Percentiles rank a stretch among this genome's conserved stretches.
Conservation (phyloP, 2,113 vertebrate genomes). For the Chamaetylas fuelleborni region DNA sequence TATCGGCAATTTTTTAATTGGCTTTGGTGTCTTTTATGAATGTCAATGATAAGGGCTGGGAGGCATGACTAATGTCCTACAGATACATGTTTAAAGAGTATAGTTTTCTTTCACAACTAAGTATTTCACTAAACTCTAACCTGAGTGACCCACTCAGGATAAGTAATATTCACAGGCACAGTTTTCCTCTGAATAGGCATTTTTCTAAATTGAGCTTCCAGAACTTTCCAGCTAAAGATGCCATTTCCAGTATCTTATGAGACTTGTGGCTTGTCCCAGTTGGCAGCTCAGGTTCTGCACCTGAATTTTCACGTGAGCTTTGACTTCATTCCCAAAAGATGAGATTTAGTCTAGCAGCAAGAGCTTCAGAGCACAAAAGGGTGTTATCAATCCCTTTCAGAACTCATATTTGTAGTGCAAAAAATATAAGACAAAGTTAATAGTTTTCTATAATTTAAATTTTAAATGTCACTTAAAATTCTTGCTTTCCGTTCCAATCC, state of each 20-base stretch:
- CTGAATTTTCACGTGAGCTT: background rate
- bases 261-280: background rate
- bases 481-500: background rate
- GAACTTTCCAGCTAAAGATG: background rate
- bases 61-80: background rate
- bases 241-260: background rate
- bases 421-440: background rate
- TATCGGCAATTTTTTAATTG: background rate
- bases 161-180: background rate
- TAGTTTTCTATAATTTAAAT: background rate
- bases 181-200: background rate
- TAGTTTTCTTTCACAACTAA: background rate
- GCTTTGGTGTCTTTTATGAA: background rate
- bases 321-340: background rate
- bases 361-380: accelerated
- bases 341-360: background rate
- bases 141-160: background rate
- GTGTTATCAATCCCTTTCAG: background rate
- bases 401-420: background rate
- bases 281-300: background rate
- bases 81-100: background rate
- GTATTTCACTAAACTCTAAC: background rate
- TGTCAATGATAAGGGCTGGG: background rate
- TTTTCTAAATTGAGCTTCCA: background rate
- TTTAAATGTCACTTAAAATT: background rate